These are phyloP conservation scores for Uropetala carovei DNA, from an alignment of 2,888 invertebrate species.

Conservation along the genomic window DNA sequence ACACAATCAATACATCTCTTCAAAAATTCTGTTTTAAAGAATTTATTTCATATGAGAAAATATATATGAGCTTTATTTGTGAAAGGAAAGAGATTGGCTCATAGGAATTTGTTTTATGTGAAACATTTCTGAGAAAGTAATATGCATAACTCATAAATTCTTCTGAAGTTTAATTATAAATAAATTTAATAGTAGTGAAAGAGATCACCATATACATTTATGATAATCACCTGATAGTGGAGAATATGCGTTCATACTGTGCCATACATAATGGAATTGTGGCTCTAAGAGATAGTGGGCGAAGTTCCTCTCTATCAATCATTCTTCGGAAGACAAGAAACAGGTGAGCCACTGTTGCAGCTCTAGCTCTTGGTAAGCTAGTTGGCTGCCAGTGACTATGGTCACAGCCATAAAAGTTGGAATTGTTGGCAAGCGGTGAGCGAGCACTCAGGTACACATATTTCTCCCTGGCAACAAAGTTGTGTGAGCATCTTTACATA, in stretches of 20 bases:
- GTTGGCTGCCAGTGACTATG: constrained; percentile 75
- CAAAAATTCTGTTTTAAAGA: too few relatives aligned
- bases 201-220: background rate
- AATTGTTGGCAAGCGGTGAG: constrained; percentile 75
- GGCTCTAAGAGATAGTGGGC: constrained; percentile 74
- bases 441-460: constrained; percentile 76
- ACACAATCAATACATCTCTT: too few relatives aligned
- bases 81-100: too few relatives aligned
- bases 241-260: constrained; percentile 75
- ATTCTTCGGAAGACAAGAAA: constrained; percentile 73
- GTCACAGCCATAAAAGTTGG: constrained; percentile 77
- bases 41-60: too few relatives aligned
- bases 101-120: too few relatives aligned
- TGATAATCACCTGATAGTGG: constrained; percentile 73
- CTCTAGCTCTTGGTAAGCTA: constrained; percentile 72
- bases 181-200: background rate
- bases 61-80: too few relatives aligned
- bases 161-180: too few relatives aligned
- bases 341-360: constrained; percentile 74
- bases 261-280: constrained; percentile 77
- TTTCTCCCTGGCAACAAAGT: constrained; percentile 73
- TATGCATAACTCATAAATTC: too few relatives aligned
- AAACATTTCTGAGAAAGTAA: too few relatives aligned
- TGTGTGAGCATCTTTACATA: background rate
- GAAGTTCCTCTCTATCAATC: constrained; percentile 75